These are phyloP conservation scores for Drosophila nebulosa DNA, from an alignment of 1,140 invertebrate species.

Conservation along the genomic window DNA sequence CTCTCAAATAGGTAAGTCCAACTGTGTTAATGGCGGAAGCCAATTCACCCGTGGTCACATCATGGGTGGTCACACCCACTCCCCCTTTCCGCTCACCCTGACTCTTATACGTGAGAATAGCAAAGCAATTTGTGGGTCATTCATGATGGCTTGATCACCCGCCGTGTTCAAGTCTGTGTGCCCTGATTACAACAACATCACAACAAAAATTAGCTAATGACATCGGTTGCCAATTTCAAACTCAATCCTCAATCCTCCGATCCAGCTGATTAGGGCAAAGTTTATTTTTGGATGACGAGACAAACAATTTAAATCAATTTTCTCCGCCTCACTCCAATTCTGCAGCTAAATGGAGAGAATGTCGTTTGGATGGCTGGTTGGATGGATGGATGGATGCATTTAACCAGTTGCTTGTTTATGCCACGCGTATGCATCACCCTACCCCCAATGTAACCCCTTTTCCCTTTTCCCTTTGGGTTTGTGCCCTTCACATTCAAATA, in stretches of 20 bases:
- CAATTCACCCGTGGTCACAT: conserved; percentile 8
- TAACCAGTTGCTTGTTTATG: background rate
- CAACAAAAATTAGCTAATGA: background rate
- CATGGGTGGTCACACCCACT: background rate
- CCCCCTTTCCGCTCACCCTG: background rate
- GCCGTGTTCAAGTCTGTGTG: background rate
- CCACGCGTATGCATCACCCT: background rate
- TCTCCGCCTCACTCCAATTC: background rate
- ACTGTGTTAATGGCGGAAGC: conserved; percentile 17
- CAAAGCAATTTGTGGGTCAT: conserved; percentile 35
- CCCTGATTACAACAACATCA: background rate
- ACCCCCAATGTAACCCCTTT: background rate
- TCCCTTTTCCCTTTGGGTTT: no score
- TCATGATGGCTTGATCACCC: conserved; percentile 12
- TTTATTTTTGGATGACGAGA: conserved; percentile 7
- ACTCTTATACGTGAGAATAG: no score
- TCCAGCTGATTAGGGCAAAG: conserved; percentile 7
- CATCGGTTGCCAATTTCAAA: background rate
- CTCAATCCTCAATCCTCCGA: background rate
- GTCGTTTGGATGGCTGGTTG: no score
- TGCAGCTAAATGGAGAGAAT: background rate
- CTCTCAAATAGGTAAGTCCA: conserved; percentile 77
- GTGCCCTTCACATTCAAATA: background rate
- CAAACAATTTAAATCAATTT: conserved; percentile 1
- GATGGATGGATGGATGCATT: background rate